Evolutionary conservation across 2,113 vertebrate species (phyloP), one percentile per base, ranked within the genome.

Genomic region (Campylorhamphus procurvoides): DNA sequence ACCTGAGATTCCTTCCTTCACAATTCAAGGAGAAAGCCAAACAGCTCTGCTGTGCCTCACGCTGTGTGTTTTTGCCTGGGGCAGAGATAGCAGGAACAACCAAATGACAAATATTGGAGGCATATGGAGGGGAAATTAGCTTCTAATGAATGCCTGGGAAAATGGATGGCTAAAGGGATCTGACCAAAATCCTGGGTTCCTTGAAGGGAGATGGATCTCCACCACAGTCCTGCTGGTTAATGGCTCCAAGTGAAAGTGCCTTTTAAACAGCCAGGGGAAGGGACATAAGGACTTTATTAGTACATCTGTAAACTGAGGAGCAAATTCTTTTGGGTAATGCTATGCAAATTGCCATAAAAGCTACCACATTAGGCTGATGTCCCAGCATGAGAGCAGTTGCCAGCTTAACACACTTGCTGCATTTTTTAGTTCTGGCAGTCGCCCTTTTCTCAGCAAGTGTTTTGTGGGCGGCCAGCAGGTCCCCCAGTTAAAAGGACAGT

Each of bases 61-160:
- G 87, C 96, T 95, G 96, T 91, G 94, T 95, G 89, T 95, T 97
- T 95, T 96, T 96, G 97, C 96, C 95, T 91, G 94, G 92, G 95
- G 96, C 94, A 95, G 64, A 93, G 91, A 96, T 37, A 91, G 83
- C 56, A 1, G 78, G 82, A 97, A 80, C 94, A 92, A 88, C 81
- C 85, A 88, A 96, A 96, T 97, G 96, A 97, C 94, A 97, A 96
- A 97, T 97, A 94, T 95, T 82, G 88, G 92, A 95, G 94, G 94
- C 96, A 93, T 93, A 96, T 81, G 95, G 95, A 97, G 93, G 94
- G 88, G 90, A 97, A 97, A 97, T 96, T 94, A 96, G 75, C 95
- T 95, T 93, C 96, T 97, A 96, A 97, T 96, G 95, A 96, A 94
- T 94, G 97, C 95, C 91, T 94, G 77, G 85, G 87, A 80, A 94